Base-by-base conservation (phyloP, 92 coral and sea anemone genomes). In the Heteractis magnifica region DNA sequence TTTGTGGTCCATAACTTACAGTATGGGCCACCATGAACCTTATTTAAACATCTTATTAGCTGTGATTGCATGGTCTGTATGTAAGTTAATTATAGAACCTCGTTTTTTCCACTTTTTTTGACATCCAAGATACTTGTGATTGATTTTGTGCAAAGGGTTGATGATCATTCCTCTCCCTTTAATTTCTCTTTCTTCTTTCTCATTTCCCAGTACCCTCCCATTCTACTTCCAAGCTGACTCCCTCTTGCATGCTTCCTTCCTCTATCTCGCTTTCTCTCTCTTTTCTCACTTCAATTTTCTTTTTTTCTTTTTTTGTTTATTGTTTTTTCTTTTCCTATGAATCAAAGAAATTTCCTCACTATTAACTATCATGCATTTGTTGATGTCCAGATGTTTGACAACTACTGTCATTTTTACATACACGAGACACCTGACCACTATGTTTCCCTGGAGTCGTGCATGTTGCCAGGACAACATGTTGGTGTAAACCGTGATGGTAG, bases 341-440 rank as follows among this genome's bases (percentile, higher is more conserved):
- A 53, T 13, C 14, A 53, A 13, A 53, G 11, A 53, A 10, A 53
- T 53, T 60, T 19, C 71, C 71, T 64, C n/a, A 2, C 71, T 19
- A 4, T 6, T 8, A 4, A 5, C 71, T 21, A 15, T 64, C 7
- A 16, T 64, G 21, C 41, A 64, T 68, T 68, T 68, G 15, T 21
- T 26, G 11, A 21, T 68, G 10, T 76, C 0, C 77, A 89, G 91
- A 77, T 59, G 53, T 78, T 85, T 83, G 89, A 89, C 62, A 86
- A 82, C 82, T 68, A 77, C 82, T 86, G 90, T 84, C 87, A 89
- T 71, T 82, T 86, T 78, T 82, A 89, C 55, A 83, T 82, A 14
- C 92, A 86, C 65, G 90, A 89, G 87, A 82, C 92, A 10, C 92
- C 90, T 6, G 88, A 89, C 83, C 90, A 89, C 1, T 83, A 78